phyloP scores from a whole-genome alignment of 2,797 vertebrate species.

The Xenops minutus region DNA sequence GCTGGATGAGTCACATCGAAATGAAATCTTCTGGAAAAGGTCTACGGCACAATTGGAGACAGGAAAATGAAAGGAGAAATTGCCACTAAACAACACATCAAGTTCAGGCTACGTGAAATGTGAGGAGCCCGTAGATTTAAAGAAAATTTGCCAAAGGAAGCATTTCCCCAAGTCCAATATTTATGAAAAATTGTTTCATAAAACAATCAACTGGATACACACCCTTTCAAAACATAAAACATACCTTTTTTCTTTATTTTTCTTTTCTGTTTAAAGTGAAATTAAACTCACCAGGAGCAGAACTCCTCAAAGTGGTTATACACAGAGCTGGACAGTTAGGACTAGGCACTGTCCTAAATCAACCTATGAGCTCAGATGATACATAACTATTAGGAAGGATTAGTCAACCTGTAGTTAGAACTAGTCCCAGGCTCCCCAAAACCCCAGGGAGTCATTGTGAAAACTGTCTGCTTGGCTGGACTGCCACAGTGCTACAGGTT shows the following conservation, averaged over 20 bases:
- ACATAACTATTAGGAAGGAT: background rate
- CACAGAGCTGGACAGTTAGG: background rate
- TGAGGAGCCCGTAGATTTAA: background rate
- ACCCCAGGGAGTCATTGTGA: background rate
- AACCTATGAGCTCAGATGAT: background rate
- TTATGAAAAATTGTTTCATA: background rate
- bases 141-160: background rate
- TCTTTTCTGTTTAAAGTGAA: background rate
- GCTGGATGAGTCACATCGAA: background rate
- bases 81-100: background rate
- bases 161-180: background rate
- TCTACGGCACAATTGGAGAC: background rate
- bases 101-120: background rate
- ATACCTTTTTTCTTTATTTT: background rate
- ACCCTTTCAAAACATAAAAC: background rate
- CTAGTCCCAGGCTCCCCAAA: background rate
- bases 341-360: background rate
- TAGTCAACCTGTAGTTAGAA: background rate
- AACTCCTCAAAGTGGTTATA: background rate
- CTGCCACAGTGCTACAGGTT: background rate
- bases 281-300: background rate
- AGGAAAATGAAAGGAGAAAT: slow-evolving; percentile 3
- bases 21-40: slow-evolving; percentile 14
- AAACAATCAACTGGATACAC: background rate
- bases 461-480: background rate